phyloP scores from a whole-genome alignment of 1,140 invertebrate genomes.

The Paraescarpia echinospica region DNA sequence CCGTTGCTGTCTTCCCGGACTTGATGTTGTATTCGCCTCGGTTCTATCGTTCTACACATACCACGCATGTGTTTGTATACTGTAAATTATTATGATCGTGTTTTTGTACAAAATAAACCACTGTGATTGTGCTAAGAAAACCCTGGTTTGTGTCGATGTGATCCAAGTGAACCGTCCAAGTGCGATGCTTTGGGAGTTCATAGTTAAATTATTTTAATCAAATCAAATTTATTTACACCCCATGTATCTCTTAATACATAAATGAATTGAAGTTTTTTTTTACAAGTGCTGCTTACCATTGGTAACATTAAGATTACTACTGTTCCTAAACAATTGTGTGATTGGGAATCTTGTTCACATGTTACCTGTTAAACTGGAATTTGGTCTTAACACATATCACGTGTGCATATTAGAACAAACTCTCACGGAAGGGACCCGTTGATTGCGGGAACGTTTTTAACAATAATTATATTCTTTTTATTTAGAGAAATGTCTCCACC shows the following conservation, averaged over 20 bases:
- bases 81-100: not conserved
- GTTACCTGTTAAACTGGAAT: not conserved
- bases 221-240: not conserved
- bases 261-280: not conserved
- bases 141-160: not conserved
- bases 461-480: not conserved
- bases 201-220: not conserved
- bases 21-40: not conserved
- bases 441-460: not conserved
- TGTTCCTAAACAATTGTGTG: not conserved
- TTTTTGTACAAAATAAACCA: slow-evolving; percentile 2
- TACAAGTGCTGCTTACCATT: not conserved
- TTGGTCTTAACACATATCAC: not conserved
- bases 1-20: not conserved
- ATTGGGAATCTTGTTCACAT: not conserved
- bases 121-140: not conserved
- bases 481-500: not conserved
- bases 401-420: not conserved
- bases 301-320: not conserved
- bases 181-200: not conserved
- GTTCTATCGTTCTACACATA: not conserved
- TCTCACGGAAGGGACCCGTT: not conserved
- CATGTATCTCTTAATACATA: not conserved
- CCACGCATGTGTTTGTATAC: not conserved
- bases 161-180: not conserved